Evolutionary conservation across 2,888 invertebrate species (phyloP).

Genomic region (Unio delphinus): DNA sequence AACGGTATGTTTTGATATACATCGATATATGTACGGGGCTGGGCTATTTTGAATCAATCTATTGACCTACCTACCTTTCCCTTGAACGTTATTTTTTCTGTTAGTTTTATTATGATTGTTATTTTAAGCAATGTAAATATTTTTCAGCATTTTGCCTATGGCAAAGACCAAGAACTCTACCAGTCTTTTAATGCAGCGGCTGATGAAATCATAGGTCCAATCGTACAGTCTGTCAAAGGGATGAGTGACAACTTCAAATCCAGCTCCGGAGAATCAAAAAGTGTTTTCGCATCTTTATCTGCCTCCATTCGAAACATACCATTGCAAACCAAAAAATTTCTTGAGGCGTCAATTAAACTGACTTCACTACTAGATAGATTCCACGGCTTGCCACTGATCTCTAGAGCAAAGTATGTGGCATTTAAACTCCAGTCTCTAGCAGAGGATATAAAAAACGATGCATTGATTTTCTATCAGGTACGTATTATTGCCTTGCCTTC

Average conservation of each 20-base stretch:
- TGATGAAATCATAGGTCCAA: not conserved
- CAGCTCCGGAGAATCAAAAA: not conserved
- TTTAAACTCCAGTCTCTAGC: constrained; percentile 15
- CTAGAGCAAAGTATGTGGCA: constrained; percentile 11
- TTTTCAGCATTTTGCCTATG: not conserved
- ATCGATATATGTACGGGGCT: too few relatives aligned
- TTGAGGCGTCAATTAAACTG: constrained; percentile 8
- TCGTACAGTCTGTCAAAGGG: too few relatives aligned
- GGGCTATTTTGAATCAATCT: too few relatives aligned
- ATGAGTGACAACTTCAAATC: not conserved
- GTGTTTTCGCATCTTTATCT: constrained; percentile 9
- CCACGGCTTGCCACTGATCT: constrained; percentile 18
- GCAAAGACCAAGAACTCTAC: not conserved
- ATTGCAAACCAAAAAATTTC: constrained; percentile 1
- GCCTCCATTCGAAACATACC: constrained; percentile 14
- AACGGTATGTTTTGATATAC: too few relatives aligned
- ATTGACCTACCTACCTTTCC: too few relatives aligned
- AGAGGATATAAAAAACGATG: constrained; percentile 21
- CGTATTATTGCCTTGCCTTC: not conserved
- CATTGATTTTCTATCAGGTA: constrained; percentile 23
- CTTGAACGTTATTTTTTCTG: too few relatives aligned
- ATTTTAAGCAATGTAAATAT: too few relatives aligned
- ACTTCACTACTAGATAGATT: constrained; percentile 4
- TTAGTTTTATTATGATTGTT: too few relatives aligned
- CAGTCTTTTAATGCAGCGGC: not conserved